Evolutionary conservation across 2,888 invertebrate species (phyloP).

Genomic region (Catotricha subobsoleta): DNA sequence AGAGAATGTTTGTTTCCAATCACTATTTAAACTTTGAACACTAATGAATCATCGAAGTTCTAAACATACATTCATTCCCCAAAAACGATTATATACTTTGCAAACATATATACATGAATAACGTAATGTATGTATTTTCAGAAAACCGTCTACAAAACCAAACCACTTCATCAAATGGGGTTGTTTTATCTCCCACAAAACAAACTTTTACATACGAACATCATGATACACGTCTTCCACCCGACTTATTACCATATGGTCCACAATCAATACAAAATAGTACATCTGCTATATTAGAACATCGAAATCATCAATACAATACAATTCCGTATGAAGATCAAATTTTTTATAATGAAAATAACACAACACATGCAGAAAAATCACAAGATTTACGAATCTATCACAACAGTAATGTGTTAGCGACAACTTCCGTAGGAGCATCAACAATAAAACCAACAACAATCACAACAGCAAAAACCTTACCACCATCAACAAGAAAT

Average conservation of each 20-base stretch:
- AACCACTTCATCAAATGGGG: slow-evolving; percentile 1
- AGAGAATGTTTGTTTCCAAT: too few species aligned
- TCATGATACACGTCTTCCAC: slow-evolving; percentile 7
- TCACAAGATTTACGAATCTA: slow-evolving; percentile 4
- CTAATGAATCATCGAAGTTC: too few species aligned
- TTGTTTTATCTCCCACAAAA: slow-evolving; percentile 5
- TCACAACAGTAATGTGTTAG: not conserved
- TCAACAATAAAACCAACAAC: not conserved
- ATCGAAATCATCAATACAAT: slow-evolving; percentile 2
- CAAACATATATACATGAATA: too few species aligned
- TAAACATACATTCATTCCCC: too few species aligned
- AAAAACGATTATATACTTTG: too few species aligned
- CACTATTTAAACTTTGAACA: too few species aligned
- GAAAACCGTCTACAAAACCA: too few species aligned
- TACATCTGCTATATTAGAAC: slow-evolving; percentile 5
- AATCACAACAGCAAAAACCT: not conserved
- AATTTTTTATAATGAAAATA: slow-evolving; percentile 1
- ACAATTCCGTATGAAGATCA: not conserved
- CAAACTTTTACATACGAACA: slow-evolving; percentile 3
- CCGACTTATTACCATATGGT: slow-evolving; percentile 7
- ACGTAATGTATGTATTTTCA: too few species aligned
- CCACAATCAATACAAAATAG: slow-evolving; percentile 1
- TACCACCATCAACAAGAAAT: slow-evolving; percentile 1
- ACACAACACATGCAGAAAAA: not conserved
- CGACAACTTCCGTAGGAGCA: not conserved